Evolutionary conservation across 2,888 invertebrate species (phyloP), one percentile per base, ranked within the genome.

Genomic region (Boloria euphrosyne): DNA sequence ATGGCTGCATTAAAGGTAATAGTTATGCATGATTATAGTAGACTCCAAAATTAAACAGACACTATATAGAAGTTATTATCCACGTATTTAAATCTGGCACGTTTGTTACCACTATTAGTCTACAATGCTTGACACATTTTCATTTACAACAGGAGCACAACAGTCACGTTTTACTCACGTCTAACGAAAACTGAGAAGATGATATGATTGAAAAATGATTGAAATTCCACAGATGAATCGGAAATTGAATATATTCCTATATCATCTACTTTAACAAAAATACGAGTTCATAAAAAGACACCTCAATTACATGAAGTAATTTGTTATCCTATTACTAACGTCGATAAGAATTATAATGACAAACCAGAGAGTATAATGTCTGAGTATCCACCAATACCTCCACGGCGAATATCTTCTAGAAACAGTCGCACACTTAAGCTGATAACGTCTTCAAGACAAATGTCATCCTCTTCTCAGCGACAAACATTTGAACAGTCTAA

Each of bases 191-290:
- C 10, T 66, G 76, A 75, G 78, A 75, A 78, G 75, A 78, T 72
- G 71, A 76, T 73, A 75, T 72, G 77, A 82, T 77, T 84, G 82
- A 87, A 80, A 73, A 72, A 71, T 62, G 76, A 80, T 85, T 89
- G 80, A 84, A 82, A 83, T 88, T 94, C 92, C 94, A 90, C 95
- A 96, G 96, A 96, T 93, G 94, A 95, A 81, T 91, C 95, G 78
- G 95, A 95, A 90, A 95, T 96, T 83, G 96, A 96, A 92, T 96
- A 96, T 86, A 95, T 96, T 86, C 96, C 96, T 80, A 95, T 96
- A 79, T 95, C 96, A 72, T 95, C 96, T 58, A 96, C 96, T 74
- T 89, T 96, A 80, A 96, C 96, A 76, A 95, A 96, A 92, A 96
- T 96, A 81, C 93, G 95, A 83, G 94, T 96, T 60, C 95, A 95